Conservation (phyloP, 2,113 vertebrate species). For the Anolis sagrei region DNA sequence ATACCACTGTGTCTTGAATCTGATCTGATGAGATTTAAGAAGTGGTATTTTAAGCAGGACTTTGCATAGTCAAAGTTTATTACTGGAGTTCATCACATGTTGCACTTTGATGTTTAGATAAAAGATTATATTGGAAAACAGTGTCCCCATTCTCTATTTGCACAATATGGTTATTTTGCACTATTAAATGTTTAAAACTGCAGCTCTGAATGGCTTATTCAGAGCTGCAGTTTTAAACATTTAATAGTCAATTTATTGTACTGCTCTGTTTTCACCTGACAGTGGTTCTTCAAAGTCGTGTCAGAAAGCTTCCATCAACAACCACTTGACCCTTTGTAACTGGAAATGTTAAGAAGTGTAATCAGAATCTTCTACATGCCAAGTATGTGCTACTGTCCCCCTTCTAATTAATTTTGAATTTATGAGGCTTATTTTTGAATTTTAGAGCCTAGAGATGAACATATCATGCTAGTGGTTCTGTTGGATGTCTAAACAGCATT, state of each 20-base stretch:
- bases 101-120: too few species aligned
- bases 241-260: too few species aligned
- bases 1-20: background rate
- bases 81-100: background rate
- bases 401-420: background rate
- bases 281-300: background rate
- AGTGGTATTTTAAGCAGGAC: background rate
- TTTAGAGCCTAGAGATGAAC: background rate
- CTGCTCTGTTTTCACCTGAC: background rate
- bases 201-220: too few species aligned
- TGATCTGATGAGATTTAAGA: background rate
- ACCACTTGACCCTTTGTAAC: background rate
- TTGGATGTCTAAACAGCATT: background rate
- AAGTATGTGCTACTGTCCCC: too few species aligned
- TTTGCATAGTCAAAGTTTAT: background rate
- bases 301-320: background rate
- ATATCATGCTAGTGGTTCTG: background rate
- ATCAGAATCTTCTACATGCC: background rate
- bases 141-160: too few species aligned
- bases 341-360: background rate
- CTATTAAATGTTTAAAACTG: too few species aligned
- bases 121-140: too few species aligned
- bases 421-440: background rate
- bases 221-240: too few species aligned
- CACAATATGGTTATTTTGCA: too few species aligned